These are phyloP conservation scores for Fregata magnificens DNA, from an alignment of 2,113 vertebrate species.

Conservation along the genomic window DNA sequence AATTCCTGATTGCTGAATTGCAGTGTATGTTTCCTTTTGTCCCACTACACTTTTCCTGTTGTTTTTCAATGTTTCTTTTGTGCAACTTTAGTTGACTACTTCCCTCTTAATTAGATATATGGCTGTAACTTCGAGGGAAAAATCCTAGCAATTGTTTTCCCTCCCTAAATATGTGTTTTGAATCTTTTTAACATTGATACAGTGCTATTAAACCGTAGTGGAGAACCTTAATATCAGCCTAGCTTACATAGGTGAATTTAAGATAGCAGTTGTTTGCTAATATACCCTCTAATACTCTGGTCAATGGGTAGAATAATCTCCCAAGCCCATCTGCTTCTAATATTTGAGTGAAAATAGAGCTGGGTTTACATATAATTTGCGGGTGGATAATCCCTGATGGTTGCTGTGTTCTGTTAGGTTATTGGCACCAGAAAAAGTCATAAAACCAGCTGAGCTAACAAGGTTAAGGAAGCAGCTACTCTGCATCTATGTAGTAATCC, in stretches of 20 bases:
- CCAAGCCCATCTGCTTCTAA: neutral
- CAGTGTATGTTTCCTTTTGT: neutral
- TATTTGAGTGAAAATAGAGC: neutral
- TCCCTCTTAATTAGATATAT: neutral
- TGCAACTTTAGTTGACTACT: neutral
- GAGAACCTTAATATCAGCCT: neutral
- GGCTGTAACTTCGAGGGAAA: neutral
- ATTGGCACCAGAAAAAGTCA: neutral
- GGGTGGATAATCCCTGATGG: neutral
- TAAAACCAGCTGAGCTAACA: neutral
- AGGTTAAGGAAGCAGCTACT: neutral
- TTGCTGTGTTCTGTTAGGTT: neutral
- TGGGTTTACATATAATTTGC: neutral
- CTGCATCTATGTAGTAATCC: neutral
- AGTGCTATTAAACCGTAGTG: neutral
- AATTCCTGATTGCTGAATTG: neutral
- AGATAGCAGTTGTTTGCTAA: neutral
- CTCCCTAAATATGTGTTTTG: neutral
- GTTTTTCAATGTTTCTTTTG: neutral
- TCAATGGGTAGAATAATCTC: neutral
- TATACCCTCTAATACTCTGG: neutral
- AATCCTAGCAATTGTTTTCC: neutral
- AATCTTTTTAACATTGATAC: neutral
- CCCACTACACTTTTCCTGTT: neutral
- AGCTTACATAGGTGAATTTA: neutral